Base-by-base conservation (phyloP, 2,888 invertebrate species). In the Hyles lineata region DNA sequence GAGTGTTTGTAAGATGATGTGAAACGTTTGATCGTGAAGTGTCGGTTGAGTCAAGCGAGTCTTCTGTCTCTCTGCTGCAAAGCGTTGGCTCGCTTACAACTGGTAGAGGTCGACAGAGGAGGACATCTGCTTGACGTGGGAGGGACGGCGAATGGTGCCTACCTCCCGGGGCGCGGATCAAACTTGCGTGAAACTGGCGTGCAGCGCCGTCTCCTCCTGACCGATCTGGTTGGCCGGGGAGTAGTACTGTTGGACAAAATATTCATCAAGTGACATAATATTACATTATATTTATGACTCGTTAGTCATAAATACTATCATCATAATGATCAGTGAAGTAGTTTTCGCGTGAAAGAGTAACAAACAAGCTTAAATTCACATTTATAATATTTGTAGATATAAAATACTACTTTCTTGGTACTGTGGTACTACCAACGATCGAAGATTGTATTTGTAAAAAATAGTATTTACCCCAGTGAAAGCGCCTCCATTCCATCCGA, bases 181-280 rank as follows among this genome's bases (percentile, higher is more conserved):
- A 94, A 98, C 98, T 90, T 98, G 98, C 80, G 97, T 97, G 90
- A 98, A 97, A 90, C 97, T 97, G 93, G 97, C 97, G 92, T 97
- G 97, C 74, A 97, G 96, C 78, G 97, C 96, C 50, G 73, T 73
- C 84, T 98, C 98, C 70, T 95, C 95, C 84, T 95, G 96, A 78
- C 97, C 96, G 80, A 97, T 96, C 93, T 97, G 97, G 85, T 96
- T 97, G 81, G 97, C 97, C 6, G 97, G 96, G 70, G 97, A 96
- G 93, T 98, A 98, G 89, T 98, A 98, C 97, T 98, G 96, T 35
- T 25, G 43, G 23, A 60, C 3, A 58, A 59, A 35, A 58, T 32
- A 2, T 8, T 9, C 1, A 21, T 11, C 23, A n/a, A 59, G 9
- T 4, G n/a, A 25, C 17, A 4, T 60, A 60, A 15, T 60, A 60